phyloP scores from a whole-genome alignment of 2,113 vertebrate genomes.

The Varanus salvator region DNA sequence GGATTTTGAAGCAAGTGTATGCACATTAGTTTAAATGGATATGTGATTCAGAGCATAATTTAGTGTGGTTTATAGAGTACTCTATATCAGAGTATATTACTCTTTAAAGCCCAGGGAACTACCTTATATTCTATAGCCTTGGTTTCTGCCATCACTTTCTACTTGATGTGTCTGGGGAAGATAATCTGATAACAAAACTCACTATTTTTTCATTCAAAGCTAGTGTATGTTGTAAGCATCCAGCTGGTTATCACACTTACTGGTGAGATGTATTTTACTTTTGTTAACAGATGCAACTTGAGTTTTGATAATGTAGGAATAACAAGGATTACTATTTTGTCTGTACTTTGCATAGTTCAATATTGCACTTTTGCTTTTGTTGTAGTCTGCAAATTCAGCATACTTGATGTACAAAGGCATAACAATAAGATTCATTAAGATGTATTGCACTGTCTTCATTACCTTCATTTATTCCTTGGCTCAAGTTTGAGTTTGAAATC shows the following conservation, averaged over 20 bases:
- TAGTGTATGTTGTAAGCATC: not conserved
- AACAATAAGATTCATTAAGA: not conserved
- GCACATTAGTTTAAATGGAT: not conserved
- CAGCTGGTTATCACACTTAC: not conserved
- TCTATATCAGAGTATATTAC: not conserved
- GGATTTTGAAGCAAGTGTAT: not conserved
- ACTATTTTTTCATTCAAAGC: not conserved
- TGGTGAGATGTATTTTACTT: not conserved
- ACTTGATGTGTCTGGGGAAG: not conserved
- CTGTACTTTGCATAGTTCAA: not conserved
- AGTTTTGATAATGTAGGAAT: not conserved
- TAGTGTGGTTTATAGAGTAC: not conserved
- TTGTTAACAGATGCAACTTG: not conserved
- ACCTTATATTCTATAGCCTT: not conserved
- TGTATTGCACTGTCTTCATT: not conserved
- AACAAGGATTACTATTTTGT: not conserved
- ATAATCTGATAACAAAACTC: not conserved
- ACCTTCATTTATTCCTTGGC: not conserved
- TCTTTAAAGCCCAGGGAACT: not conserved
- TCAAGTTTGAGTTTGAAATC: not conserved
- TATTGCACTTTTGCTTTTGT: not conserved
- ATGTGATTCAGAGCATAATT: not conserved
- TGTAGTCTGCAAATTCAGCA: not conserved
- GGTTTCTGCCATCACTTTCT: not conserved
- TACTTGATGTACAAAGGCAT: not conserved